phyloP scores from a whole-genome alignment of 1,140 invertebrate species.

The Drosophila ananassae region DNA sequence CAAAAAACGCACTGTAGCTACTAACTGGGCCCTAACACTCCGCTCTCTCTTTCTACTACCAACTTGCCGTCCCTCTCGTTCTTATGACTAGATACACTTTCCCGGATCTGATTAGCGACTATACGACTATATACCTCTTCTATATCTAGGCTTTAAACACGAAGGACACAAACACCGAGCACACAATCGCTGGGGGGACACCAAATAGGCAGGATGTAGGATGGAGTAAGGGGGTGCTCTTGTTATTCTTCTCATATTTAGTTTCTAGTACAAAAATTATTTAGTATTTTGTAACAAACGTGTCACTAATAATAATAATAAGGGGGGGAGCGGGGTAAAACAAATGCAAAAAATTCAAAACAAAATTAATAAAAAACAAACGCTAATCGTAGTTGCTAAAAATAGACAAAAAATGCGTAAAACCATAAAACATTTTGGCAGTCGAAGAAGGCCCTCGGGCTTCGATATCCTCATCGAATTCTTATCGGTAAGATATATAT shows the following conservation, averaged over 20 bases:
- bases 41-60: slow-evolving; percentile 2
- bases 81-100: slow-evolving; percentile 72
- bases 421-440: slow-evolving; percentile 68
- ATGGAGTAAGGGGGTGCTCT: too few relatives aligned
- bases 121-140: background rate
- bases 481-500: slow-evolving; percentile 14
- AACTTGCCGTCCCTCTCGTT: slow-evolving; percentile 15
- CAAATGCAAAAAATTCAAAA: slow-evolving; percentile 42
- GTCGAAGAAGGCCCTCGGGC: slow-evolving; percentile 47
- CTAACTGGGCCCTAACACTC: background rate
- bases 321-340: slow-evolving; percentile 18
- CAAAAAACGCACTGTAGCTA: slow-evolving; percentile 2
- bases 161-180: slow-evolving; percentile 1
- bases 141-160: too few relatives aligned
- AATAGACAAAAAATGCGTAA: slow-evolving; percentile 37
- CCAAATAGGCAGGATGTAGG: too few relatives aligned
- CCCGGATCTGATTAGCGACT: background rate
- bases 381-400: slow-evolving; percentile 41
- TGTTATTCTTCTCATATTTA: background rate
- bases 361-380: slow-evolving; percentile 36
- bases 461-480: slow-evolving; percentile 38
- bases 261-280: slow-evolving; percentile 11
- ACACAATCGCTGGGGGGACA: slow-evolving; percentile 9
- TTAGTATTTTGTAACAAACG: background rate
- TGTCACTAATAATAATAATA: slow-evolving; percentile 4